phyloP scores from a whole-genome alignment of 1,140 invertebrate genomes.

The Caligus rogercresseyi region DNA sequence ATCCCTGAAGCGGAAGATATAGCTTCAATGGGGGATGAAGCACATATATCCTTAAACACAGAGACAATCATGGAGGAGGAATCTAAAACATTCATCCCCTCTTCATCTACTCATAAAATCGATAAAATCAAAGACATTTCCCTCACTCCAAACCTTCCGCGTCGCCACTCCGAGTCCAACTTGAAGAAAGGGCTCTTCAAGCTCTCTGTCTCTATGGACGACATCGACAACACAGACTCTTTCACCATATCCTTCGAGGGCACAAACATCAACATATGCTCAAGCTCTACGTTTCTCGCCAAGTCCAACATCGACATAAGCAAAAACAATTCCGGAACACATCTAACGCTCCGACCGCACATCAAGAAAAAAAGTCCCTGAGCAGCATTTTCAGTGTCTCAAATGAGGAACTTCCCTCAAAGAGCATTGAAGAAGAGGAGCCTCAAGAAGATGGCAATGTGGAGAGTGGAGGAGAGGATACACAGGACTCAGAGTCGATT shows the following conservation, averaged over 20 bases:
- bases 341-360: not conserved
- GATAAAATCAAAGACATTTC: not conserved
- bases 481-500: not conserved
- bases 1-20: not conserved
- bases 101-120: not conserved
- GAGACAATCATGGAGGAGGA: too few species aligned
- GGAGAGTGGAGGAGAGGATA: not conserved
- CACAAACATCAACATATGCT: not conserved
- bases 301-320: conserved; percentile 10
- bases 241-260: conserved; percentile 9
- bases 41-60: too few species aligned
- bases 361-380: not conserved
- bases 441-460: not conserved
- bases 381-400: not conserved
- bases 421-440: not conserved
- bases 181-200: conserved; percentile 2
- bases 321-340: not conserved
- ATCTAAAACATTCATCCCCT: too few species aligned
- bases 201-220: conserved; percentile 5
- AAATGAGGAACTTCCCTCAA: not conserved
- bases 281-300: conserved; percentile 3
- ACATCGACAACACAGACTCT: not conserved
- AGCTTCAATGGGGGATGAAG: not conserved
- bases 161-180: conserved; percentile 8
- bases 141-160: not conserved